Percentiles rank a stretch among this genome's conserved stretches.
These are phyloP conservation scores for Frankliniella fusca DNA, from an alignment of 2,888 invertebrate genomes.

Conservation along the genomic window DNA sequence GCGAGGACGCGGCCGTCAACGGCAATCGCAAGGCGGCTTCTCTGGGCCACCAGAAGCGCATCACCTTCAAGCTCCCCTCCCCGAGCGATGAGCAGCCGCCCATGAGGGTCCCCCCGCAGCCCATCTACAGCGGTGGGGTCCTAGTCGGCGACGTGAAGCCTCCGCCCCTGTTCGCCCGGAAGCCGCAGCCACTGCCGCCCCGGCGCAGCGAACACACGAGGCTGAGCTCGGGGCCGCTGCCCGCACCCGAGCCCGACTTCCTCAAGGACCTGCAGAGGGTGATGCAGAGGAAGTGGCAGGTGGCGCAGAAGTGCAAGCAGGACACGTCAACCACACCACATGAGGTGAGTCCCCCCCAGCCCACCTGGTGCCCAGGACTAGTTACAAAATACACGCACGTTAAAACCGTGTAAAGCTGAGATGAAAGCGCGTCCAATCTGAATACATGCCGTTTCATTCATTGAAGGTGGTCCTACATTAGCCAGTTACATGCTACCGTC, in stretches of 20 bases:
- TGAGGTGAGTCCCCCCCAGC: constrained; percentile 83
- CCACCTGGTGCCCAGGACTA: constrained; percentile 53
- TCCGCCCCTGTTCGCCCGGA: constrained; percentile 44
- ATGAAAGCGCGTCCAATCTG: too few species aligned
- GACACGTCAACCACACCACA: constrained; percentile 86
- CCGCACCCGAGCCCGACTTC: constrained; percentile 48
- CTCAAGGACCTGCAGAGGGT: constrained; percentile 84
- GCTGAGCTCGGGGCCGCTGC: constrained; percentile 46
- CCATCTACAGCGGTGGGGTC: neutral
- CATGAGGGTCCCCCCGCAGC: constrained; percentile 11
- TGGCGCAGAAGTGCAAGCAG: constrained; percentile 81
- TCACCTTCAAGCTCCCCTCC: constrained; percentile 8
- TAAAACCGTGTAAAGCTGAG: too few species aligned
- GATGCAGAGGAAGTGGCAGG: constrained; percentile 74
- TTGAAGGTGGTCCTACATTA: too few species aligned
- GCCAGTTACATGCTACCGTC: too few species aligned
- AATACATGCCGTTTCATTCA: too few species aligned
- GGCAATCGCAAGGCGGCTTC: constrained; percentile 50
- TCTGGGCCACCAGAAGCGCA: constrained; percentile 45
- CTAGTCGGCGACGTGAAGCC: neutral
- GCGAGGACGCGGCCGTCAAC: constrained; percentile 33
- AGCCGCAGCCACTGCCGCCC: constrained; percentile 71
- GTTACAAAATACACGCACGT: too few species aligned
- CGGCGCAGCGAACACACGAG: constrained; percentile 70
- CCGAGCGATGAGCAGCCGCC: neutral